Evolutionary conservation across 2,113 vertebrate species (phyloP).

Genomic region (Terrapene triunguis): DNA sequence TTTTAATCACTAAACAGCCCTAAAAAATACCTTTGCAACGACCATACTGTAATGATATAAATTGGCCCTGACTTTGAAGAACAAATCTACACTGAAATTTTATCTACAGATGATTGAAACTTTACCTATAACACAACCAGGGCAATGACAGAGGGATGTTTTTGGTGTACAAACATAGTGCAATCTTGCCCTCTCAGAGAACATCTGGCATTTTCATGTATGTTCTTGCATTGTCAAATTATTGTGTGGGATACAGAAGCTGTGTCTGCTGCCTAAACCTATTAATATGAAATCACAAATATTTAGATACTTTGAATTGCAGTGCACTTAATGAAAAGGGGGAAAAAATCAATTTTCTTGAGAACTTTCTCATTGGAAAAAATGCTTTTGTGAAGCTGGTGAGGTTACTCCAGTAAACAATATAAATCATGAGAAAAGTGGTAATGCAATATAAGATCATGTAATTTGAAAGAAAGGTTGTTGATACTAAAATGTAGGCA

Average conservation of each 20-base stretch:
- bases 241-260: neutral
- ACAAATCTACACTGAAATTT: neutral
- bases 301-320: constrained; percentile 4
- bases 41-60: neutral
- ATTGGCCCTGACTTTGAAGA: neutral
- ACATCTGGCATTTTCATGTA: neutral
- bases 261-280: neutral
- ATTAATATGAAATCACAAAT: neutral
- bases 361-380: constrained; percentile 4
- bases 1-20: too few relatives aligned
- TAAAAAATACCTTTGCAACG: too few relatives aligned
- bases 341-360: neutral
- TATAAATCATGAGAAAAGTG: neutral
- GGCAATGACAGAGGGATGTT: neutral
- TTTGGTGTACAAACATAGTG: neutral
- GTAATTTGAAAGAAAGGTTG: neutral
- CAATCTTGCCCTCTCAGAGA: neutral
- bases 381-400: neutral
- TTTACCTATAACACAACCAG: neutral
- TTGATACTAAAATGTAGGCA: neutral
- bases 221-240: neutral
- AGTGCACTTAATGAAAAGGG: neutral
- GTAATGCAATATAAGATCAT: neutral
- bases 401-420: neutral
- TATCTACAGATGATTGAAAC: neutral